Evolutionary conservation across 2,113 vertebrate genomes (phyloP).

Genomic region (Varanus salvator): DNA sequence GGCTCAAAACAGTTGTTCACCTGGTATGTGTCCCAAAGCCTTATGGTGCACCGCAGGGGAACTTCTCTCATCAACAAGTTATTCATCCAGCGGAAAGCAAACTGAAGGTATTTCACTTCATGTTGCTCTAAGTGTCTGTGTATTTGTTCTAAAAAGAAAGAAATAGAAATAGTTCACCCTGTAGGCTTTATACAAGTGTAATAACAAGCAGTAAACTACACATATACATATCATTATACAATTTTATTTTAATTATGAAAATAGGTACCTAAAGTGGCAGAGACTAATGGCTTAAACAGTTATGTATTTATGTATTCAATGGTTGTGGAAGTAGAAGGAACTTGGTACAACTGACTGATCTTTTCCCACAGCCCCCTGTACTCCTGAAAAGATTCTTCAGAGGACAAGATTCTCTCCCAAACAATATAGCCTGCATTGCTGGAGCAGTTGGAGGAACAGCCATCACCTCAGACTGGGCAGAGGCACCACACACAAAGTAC

Average conservation of each 20-base stretch:
- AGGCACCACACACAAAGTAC: no score
- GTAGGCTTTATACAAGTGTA: constrained; percentile 19
- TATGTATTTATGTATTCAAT: no score
- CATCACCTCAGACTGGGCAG: no score
- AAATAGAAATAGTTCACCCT: constrained; percentile 30
- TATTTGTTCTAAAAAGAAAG: constrained; percentile 84
- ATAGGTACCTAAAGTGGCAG: not conserved
- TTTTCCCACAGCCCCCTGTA: no score
- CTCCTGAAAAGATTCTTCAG: no score
- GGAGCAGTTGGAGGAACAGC: no score
- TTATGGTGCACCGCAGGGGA: constrained; percentile 90
- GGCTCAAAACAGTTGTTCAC: constrained; percentile 73
- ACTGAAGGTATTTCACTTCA: constrained; percentile 96
- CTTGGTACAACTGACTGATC: no score
- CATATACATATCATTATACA: not conserved
- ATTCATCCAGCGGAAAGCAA: constrained; percentile 99
- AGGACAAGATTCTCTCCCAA: no score
- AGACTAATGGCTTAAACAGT: not conserved
- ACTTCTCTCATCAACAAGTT: constrained; percentile 96
- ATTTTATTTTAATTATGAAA: not conserved
- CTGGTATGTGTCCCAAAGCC: constrained; percentile 98
- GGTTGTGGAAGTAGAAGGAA: no score
- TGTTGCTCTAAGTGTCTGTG: constrained; percentile 94
- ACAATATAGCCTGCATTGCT: no score
- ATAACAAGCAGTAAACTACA: not conserved